A percentile compares a stretch with the other conserved stretches of the same genome.
These are phyloP conservation scores for Plecturocebus donacophilus DNA, from an alignment of 2,113 vertebrate genomes.

Conservation along the genomic window DNA sequence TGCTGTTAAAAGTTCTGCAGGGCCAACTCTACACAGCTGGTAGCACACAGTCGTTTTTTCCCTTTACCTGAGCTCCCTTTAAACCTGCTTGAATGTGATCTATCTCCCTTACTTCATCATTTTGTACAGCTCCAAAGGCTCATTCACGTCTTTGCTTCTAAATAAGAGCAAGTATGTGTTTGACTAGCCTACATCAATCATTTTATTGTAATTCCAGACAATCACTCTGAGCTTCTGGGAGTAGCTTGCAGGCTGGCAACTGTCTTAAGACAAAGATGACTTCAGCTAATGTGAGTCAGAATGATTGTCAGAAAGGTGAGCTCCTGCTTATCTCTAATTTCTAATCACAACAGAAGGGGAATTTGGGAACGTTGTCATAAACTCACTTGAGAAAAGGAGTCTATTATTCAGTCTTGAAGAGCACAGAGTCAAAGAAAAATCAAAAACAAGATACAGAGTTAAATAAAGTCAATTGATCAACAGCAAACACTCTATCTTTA, in stretches of 20 bases:
- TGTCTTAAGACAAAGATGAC: background rate
- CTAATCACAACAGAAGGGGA: background rate
- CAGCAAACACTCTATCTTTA: background rate
- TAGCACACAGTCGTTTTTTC: background rate
- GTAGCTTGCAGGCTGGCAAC: background rate
- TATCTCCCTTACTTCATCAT: background rate
- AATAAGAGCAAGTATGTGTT: background rate
- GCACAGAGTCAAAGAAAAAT: slow-evolving; percentile 6
- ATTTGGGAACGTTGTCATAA: slow-evolving; percentile 43
- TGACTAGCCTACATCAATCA: background rate
- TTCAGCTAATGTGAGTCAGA: background rate
- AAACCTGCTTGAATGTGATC: background rate
- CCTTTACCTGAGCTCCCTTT: background rate
- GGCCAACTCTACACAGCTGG: background rate
- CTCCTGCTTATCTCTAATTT: background rate
- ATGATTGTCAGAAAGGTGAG: background rate
- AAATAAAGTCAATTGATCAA: slow-evolving; percentile 58
- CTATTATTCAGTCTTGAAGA: background rate
- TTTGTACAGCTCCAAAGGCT: background rate
- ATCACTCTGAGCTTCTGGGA: background rate
- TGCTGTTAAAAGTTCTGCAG: background rate
- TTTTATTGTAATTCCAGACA: slow-evolving; percentile 34
- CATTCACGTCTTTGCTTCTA: background rate
- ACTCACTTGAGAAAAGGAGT: slow-evolving; percentile 24
- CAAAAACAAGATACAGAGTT: slow-evolving; percentile 40